These are phyloP conservation scores for Watsonalla cultraria DNA, from an alignment of 2,888 invertebrate genomes.

Conservation along the genomic window DNA sequence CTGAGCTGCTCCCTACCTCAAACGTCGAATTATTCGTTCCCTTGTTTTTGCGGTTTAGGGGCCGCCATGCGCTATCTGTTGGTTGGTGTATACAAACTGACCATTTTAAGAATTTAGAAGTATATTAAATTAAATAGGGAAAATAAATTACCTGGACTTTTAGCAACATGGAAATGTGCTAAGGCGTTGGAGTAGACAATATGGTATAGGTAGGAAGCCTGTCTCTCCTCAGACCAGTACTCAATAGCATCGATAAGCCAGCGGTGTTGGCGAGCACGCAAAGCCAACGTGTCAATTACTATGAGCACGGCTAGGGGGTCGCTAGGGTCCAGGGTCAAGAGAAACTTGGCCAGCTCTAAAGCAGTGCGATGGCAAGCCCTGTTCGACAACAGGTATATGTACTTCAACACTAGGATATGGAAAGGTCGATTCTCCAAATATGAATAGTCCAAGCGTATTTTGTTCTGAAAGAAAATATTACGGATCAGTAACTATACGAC, in stretches of 20 bases:
- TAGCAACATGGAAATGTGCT: constrained; percentile 43
- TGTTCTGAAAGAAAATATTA: constrained; percentile 34
- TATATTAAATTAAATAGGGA: too few species aligned
- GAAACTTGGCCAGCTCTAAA: constrained; percentile 89
- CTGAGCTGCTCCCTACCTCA: too few species aligned
- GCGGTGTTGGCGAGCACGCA: constrained; percentile 84
- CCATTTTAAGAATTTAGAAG: too few species aligned
- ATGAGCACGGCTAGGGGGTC: constrained; percentile 88
- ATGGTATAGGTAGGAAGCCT: constrained; percentile 41
- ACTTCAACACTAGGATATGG: constrained; percentile 85
- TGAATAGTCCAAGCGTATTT: constrained; percentile 43
- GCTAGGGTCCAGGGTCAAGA: constrained; percentile 86
- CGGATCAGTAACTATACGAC: too few species aligned
- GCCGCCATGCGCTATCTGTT: too few species aligned
- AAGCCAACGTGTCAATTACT: constrained; percentile 88
- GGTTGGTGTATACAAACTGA: too few species aligned
- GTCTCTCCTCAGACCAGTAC: constrained; percentile 28
- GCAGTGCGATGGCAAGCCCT: constrained; percentile 91
- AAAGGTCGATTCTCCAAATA: constrained; percentile 53
- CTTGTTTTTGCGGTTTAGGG: too few species aligned
- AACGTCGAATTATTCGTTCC: too few species aligned
- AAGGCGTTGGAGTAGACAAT: constrained; percentile 50
- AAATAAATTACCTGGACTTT: constrained; percentile 15
- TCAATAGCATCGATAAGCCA: constrained; percentile 77
- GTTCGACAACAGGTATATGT: constrained; percentile 85